These are phyloP conservation scores for Cantharis rufa DNA, from an alignment of 2,888 invertebrate genomes.

Conservation along the genomic window DNA sequence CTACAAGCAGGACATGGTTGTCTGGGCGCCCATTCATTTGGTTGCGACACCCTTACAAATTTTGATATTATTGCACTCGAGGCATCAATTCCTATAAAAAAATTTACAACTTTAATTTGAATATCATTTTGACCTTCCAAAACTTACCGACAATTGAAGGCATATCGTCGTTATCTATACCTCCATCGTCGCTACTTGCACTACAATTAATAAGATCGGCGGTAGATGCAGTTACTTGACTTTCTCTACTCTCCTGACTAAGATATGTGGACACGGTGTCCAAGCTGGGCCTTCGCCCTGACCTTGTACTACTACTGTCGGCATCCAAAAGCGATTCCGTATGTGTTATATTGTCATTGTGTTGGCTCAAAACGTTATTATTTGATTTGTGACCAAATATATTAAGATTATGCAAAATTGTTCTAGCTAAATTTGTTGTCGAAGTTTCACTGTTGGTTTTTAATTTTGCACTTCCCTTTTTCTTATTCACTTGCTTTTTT, in stretches of 20 bases:
- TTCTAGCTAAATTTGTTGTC: constrained; percentile 71
- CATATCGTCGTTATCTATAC: constrained; percentile 29
- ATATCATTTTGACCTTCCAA: background rate
- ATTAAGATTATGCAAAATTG: constrained; percentile 79
- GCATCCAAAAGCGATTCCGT: constrained; percentile 60
- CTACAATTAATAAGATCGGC: constrained; percentile 51
- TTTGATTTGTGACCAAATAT: constrained; percentile 65
- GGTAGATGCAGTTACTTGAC: constrained; percentile 54
- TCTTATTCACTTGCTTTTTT: constrained; percentile 55
- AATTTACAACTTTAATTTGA: background rate
- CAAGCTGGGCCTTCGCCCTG: constrained; percentile 78
- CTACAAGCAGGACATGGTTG: constrained; percentile 75
- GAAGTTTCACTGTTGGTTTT: constrained; percentile 56
- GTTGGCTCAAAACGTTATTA: constrained; percentile 49
- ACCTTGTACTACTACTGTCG: constrained; percentile 75
- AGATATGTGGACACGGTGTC: constrained; percentile 89
- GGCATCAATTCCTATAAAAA: constrained; percentile 58
- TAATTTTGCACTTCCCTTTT: constrained; percentile 53
- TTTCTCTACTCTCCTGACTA: constrained; percentile 81
- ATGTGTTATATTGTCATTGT: constrained; percentile 44
- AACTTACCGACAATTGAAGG: constrained; percentile 51
- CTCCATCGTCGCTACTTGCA: constrained; percentile 48
- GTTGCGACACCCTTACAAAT: constrained; percentile 70
- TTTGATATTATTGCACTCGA: constrained; percentile 69
- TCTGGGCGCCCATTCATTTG: constrained; percentile 68